These are phyloP conservation scores for Blastomussa wellsi DNA, from an alignment of 92 coral and sea anemone genomes.

Conservation along the genomic window DNA sequence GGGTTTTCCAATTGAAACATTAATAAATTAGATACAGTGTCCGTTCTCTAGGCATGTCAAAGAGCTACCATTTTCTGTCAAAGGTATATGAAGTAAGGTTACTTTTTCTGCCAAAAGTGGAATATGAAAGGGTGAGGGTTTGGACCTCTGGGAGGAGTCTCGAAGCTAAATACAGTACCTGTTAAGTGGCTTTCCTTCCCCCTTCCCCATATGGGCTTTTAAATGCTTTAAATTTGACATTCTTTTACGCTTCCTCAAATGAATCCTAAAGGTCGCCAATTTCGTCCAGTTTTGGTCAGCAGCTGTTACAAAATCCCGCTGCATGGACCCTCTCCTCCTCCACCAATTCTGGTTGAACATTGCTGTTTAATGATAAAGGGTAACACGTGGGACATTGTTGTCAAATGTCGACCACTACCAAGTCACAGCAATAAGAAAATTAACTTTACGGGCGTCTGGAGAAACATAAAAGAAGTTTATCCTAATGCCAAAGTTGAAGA, in stretches of 20 bases:
- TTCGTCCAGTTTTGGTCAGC: background rate
- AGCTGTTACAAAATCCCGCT: background rate
- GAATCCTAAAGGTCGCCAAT: background rate
- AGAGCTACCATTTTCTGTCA: too few species aligned
- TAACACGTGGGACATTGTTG: background rate
- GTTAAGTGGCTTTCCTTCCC: too few species aligned
- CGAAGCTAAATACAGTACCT: too few species aligned
- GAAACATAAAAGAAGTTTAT: background rate
- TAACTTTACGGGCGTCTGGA: background rate
- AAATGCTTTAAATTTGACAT: too few species aligned
- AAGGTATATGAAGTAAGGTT: too few species aligned
- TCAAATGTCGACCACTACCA: conserved; percentile 1
- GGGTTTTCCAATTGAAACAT: too few species aligned
- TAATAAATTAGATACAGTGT: too few species aligned
- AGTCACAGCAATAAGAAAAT: background rate
- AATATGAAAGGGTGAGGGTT: too few species aligned
- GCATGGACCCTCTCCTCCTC: background rate
- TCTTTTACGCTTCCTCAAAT: background rate
- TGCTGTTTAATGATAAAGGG: conserved; percentile 6
- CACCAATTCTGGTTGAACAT: background rate
- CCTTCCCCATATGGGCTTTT: too few species aligned
- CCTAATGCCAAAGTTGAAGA: conserved; percentile 14
- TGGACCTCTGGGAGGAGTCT: too few species aligned
- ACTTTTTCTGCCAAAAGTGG: too few species aligned
- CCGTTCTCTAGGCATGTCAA: too few species aligned